phyloP scores from a whole-genome alignment of 35 echinoderm and acorn worm genomes.

The Lytechinus pictus region DNA sequence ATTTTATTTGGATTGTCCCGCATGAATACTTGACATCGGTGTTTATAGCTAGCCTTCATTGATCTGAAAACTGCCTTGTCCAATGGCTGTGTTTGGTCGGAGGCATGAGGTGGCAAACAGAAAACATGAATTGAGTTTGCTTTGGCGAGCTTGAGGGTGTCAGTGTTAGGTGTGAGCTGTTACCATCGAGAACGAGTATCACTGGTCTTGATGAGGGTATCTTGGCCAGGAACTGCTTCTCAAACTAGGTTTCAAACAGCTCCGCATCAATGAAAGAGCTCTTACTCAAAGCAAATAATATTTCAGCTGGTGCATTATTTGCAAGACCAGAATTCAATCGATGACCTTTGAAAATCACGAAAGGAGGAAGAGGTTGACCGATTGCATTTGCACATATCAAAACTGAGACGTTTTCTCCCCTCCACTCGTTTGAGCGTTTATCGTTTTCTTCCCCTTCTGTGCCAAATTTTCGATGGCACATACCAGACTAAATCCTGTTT shows the following conservation, averaged over 20 bases:
- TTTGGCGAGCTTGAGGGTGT: slow-evolving; percentile 54
- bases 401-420: too few species aligned
- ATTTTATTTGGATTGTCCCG: slow-evolving; percentile 67
- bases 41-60: slow-evolving; percentile 66
- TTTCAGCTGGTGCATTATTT: slow-evolving; percentile 70
- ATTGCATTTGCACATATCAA: too few species aligned
- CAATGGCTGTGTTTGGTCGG: slow-evolving; percentile 72
- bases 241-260: not conserved
- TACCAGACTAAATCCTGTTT: too few species aligned
- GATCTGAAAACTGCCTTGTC: slow-evolving; percentile 65
- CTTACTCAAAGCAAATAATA: not conserved
- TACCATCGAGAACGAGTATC: slow-evolving; percentile 61
- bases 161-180: slow-evolving; percentile 55
- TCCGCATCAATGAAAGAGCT: slow-evolving; percentile 63
- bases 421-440: too few species aligned
- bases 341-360: not conserved
- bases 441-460: too few species aligned
- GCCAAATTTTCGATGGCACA: too few species aligned
- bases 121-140: slow-evolving; percentile 60
- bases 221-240: slow-evolving; percentile 36
- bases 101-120: slow-evolving; percentile 64
- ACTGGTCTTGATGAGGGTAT: slow-evolving; percentile 60
- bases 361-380: too few species aligned
- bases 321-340: slow-evolving; percentile 51
- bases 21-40: slow-evolving; percentile 71